Evolutionary conservation across 2,113 vertebrate genomes (phyloP).

Genomic region (Axis porcinus): DNA sequence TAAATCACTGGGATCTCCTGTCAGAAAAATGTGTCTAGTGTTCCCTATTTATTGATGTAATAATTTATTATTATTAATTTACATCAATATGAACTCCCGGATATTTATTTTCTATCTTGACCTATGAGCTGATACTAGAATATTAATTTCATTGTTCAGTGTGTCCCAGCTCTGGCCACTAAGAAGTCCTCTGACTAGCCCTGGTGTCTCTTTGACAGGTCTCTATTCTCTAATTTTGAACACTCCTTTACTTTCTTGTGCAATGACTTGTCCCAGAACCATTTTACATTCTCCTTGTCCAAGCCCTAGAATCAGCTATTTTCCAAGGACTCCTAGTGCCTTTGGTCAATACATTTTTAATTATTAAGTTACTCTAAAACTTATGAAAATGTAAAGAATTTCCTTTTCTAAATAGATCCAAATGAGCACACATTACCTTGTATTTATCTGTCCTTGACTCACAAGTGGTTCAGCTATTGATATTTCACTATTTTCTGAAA

Average conservation of each 20-base stretch:
- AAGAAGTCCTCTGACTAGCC: neutral
- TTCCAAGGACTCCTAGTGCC: neutral
- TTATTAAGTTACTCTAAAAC: constrained; percentile 52
- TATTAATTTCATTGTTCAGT: neutral
- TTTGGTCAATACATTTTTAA: neutral
- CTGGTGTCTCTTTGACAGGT: neutral
- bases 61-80: neutral
- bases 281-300: neutral
- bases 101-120: neutral
- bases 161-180: neutral
- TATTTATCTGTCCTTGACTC: constrained; percentile 45
- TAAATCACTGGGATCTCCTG: neutral
- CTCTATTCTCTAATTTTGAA: neutral
- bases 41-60: neutral
- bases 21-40: neutral
- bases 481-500: constrained; percentile 57
- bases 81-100: neutral
- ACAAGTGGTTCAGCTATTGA: constrained; percentile 32
- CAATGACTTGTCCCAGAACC: neutral
- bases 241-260: neutral
- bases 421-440: constrained; percentile 45
- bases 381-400: constrained; percentile 44
- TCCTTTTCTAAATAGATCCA: constrained; percentile 46
- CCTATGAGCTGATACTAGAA: neutral
- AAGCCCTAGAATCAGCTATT: neutral